Conservation (phyloP, 2,888 invertebrate species). For the Disparrhopalites patrizii region DNA sequence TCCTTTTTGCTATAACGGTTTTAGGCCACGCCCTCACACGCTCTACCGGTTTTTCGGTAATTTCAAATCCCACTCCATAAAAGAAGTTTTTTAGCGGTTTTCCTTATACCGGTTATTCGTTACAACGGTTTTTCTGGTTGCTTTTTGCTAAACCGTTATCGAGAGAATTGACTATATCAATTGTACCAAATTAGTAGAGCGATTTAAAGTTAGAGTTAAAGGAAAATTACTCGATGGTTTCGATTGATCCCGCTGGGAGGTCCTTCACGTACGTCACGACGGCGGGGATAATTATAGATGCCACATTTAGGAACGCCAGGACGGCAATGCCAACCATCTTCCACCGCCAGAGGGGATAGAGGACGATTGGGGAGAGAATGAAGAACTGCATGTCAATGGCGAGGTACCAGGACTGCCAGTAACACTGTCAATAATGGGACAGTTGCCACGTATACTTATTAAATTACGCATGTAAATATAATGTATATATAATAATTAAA, state of each 20-base stretch:
- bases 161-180: not conserved
- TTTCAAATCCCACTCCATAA: too few relatives aligned
- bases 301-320: slow-evolving; percentile 52
- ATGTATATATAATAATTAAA: too few relatives aligned
- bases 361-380: slow-evolving; percentile 37
- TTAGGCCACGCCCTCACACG: too few relatives aligned
- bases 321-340: slow-evolving; percentile 58
- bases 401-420: slow-evolving; percentile 43
- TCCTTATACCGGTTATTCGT: too few relatives aligned
- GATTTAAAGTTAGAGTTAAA: not conserved
- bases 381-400: slow-evolving; percentile 47
- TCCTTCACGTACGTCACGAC: slow-evolving; percentile 29
- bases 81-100: too few relatives aligned
- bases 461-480: too few relatives aligned
- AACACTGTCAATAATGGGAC: slow-evolving; percentile 37
- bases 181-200: not conserved
- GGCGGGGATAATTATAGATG: slow-evolving; percentile 25
- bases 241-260: slow-evolving; percentile 26
- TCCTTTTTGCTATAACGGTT: too few relatives aligned
- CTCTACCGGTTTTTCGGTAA: too few relatives aligned
- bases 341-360: slow-evolving; percentile 38
- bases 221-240: slow-evolving; percentile 30
- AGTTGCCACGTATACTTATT: too few relatives aligned
- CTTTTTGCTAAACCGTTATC: not conserved
- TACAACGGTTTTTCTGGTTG: too few relatives aligned